phyloP scores from a whole-genome alignment of 2,113 vertebrate species.

The Rhipidura dahli region DNA sequence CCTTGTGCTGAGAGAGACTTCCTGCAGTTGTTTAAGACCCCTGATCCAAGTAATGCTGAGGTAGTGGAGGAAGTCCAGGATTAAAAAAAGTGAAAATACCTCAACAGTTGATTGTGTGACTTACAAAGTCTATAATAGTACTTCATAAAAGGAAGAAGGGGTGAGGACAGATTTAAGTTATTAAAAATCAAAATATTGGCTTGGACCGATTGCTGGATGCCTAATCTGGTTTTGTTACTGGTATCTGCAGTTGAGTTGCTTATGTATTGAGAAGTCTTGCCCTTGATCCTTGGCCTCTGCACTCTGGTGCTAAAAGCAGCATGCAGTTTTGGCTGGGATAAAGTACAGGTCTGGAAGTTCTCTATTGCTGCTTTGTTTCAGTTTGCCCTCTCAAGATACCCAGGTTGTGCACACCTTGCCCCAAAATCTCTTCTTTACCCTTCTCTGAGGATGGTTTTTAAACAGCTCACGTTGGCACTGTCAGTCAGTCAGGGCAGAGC shows the following conservation, averaged over 20 bases:
- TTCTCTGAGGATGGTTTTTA: neutral
- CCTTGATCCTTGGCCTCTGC: neutral
- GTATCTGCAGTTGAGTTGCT: neutral
- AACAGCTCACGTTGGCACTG: neutral
- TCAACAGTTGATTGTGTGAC: neutral
- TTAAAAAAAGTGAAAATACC: neutral
- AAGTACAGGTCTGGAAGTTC: neutral
- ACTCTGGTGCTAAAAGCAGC: neutral
- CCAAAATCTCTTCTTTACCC: neutral
- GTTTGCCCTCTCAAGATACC: neutral
- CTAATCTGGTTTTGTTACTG: neutral
- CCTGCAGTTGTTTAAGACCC: neutral
- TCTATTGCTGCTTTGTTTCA: neutral
- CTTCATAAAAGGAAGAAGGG: neutral
- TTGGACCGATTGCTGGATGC: neutral
- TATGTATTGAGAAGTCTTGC: neutral
- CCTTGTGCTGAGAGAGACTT: neutral
- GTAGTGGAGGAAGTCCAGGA: neutral
- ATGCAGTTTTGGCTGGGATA: neutral
- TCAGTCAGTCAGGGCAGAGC: neutral
- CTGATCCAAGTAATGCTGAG: neutral
- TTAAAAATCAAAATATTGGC: neutral
- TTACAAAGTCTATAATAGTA: neutral
- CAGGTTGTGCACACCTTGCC: neutral
- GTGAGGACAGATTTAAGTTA: neutral